Conservation (phyloP, 2,797 vertebrate species). For the Lates japonicus region DNA sequence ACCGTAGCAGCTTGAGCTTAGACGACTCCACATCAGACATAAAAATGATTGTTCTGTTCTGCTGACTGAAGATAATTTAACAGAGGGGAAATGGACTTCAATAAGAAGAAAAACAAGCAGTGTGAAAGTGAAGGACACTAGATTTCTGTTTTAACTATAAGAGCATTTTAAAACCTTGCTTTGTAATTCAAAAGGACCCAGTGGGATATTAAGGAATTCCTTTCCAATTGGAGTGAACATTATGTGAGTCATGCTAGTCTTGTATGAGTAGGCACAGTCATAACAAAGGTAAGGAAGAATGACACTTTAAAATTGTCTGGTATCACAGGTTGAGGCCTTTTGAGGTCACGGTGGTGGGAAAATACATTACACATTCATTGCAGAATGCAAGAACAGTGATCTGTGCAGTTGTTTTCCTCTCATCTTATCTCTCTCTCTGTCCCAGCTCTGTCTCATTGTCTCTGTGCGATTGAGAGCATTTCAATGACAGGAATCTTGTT, state of each 20-base stretch:
- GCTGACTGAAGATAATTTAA: background rate
- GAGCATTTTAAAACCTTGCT: background rate
- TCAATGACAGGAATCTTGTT: slow-evolving; percentile 77
- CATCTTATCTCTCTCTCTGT: slow-evolving; percentile 57
- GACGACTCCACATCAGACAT: background rate
- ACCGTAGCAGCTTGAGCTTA: background rate
- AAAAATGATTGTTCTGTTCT: background rate
- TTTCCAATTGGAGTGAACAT: slow-evolving; percentile 36
- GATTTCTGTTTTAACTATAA: background rate
- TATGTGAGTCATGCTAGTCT: slow-evolving; percentile 27
- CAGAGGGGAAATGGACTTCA: background rate
- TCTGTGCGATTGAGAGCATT: slow-evolving; percentile 49
- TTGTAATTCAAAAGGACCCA: slow-evolving; percentile 17
- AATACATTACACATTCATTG: slow-evolving; percentile 48
- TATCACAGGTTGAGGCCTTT: slow-evolving; percentile 35
- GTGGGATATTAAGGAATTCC: slow-evolving; percentile 27
- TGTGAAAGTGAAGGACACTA: slow-evolving; percentile 2
- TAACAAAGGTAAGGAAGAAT: slow-evolving; percentile 36
- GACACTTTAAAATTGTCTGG: slow-evolving; percentile 7
- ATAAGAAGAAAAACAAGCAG: background rate
- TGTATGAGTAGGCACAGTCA: slow-evolving; percentile 35
- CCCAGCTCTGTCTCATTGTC: slow-evolving; percentile 52
- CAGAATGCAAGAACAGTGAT: slow-evolving; percentile 43
- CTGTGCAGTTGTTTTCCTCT: slow-evolving; percentile 49
- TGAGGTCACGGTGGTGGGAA: slow-evolving; percentile 53